Evolutionary conservation across 1,140 invertebrate genomes (phyloP), one percentile per base, ranked within the genome.

Genomic region (Atopsyche davidsoni): DNA sequence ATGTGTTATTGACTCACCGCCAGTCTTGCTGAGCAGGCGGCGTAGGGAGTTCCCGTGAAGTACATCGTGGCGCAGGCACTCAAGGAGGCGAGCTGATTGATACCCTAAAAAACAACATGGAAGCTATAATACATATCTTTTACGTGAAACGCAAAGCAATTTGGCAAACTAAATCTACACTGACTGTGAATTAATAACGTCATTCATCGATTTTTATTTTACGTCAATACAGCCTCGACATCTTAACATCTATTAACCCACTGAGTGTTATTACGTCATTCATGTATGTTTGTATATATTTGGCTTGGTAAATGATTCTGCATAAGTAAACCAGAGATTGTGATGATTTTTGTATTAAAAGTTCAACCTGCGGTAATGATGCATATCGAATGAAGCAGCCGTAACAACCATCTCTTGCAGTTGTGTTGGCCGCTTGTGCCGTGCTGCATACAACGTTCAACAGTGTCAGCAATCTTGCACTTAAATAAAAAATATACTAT

Each of bases 371-470:
- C 13, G 66, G 62, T 63, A 72, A 65, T 18, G 68, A 63, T 35
- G 71, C 73, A 14, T 73, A 72, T 58, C 65, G 57, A 23, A 68
- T 63, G 59, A 75, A 76, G 59, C 74, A 76, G 48, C 67, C 64
- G 44, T 75, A 75, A 44, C 74, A 76, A 19, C 64, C 66, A 62
- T 75, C 73, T 46, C 74, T 66, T 22, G 64, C 41, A 32, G 72
- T 74, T 3, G 71, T 67, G 59, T 75, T 74, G 4, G 68, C 68
- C 18, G 70, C 67, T 58, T 76, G 73, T 10, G 74, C 72, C 22
- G 70, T 73, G 51, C 72, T 76, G 55, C 74, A 76, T 21, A 75
- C 68, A n/a, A 76, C 50, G 57, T 72, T 76, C 2, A 76, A 53
- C 41, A 76, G 62, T 59, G 70, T 72, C 53, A 75, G 66, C 13